Evolutionary conservation across 1,140 invertebrate species (phyloP), one percentile per base, ranked within the genome.

Genomic region (Ephestia elutella): DNA sequence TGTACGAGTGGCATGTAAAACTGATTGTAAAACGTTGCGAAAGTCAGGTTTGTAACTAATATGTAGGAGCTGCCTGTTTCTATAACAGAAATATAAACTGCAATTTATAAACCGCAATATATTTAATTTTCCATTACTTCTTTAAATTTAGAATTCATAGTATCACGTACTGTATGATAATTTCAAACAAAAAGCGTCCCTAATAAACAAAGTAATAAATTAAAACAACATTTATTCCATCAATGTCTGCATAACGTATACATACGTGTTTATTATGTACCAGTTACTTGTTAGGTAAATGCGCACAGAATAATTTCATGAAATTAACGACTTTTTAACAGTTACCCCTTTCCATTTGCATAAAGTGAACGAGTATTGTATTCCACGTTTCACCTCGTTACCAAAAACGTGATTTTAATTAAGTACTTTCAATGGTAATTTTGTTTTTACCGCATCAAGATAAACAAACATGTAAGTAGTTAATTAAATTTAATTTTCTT

Each of bases 401-500:
- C 38, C 38, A 44, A 44, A 44, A 44, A 44, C 38, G 38, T 44
- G 38, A 44, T n/a, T 44, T 44, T 44, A 44, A 44, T 44, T 44
- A 44, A 44, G 38, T 44, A 44, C 38, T 44, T 17, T 15, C 38
- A 44, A 44, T 44, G 38, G 38, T 44, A 44, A 44, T 44, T 44
- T 10, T 17, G n/a, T 44, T 44, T 44, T 44, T 2, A 4, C 15
- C 38, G 7, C 15, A 44, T 17, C 38, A 17, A 15, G 38, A 44
- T 44, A 44, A 44, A 44, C 38, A 44, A 3, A 7, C 7, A 25
- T 3, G 21, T 7, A 44, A 61, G 13, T 44, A n/a, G 19, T 21
- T 25, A 53, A 53, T 53, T 53, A 18, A 53, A 53, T 53, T 53
- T 25, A 53, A 53, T 53, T 53, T 53, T 53, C 50, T 53, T 53